These are phyloP conservation scores for Helicoverpa armigera DNA, from an alignment of 1,140 invertebrate genomes.

Conservation along the genomic window DNA sequence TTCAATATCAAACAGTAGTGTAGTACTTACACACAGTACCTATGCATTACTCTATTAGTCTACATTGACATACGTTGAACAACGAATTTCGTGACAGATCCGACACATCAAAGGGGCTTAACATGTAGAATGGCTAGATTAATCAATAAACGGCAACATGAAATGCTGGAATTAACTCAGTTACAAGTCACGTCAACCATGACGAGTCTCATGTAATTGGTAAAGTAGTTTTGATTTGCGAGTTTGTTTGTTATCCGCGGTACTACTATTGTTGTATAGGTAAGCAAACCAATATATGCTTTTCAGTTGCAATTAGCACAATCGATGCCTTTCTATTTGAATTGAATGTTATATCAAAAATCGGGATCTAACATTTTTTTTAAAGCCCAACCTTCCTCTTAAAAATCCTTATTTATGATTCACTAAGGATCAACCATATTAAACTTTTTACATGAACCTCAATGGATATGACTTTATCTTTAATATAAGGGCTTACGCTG, in stretches of 20 bases:
- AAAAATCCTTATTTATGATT: too few species aligned
- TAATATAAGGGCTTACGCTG: constrained; percentile 20
- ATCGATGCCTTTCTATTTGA: too few species aligned
- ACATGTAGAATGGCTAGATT: constrained; percentile 20
- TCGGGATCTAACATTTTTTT: too few species aligned
- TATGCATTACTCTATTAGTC: background rate
- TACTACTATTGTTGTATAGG: background rate
- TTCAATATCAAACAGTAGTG: too few species aligned
- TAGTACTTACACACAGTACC: too few species aligned
- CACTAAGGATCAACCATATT: too few species aligned
- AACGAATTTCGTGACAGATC: constrained; percentile 19
- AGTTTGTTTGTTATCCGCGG: background rate
- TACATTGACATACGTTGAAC: background rate
- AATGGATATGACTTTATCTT: background rate
- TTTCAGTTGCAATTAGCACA: too few species aligned
- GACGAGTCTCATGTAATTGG: background rate
- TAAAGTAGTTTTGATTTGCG: too few species aligned
- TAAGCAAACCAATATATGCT: too few species aligned
- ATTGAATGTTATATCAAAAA: too few species aligned
- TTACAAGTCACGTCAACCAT: background rate
- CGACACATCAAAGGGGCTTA: constrained; percentile 17
- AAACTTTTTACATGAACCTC: too few species aligned
- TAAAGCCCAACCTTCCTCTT: too few species aligned
- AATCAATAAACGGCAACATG: background rate
- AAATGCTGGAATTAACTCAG: background rate